Base-by-base conservation (phyloP, 2,797 vertebrate species). In the Eremophila alpestris region DNA sequence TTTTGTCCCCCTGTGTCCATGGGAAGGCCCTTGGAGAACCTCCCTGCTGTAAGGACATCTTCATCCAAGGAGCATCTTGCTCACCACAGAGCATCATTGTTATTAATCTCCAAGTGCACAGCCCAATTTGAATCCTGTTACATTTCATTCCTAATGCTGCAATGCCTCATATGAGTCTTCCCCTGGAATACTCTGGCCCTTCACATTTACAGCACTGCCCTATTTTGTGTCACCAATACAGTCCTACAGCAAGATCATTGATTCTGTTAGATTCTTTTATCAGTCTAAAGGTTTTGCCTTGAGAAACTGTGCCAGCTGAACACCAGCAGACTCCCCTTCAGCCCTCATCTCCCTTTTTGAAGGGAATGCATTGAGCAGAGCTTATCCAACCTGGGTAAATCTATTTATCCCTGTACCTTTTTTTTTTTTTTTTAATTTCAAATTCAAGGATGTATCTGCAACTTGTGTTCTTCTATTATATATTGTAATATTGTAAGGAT, bases 21-120 rank as follows among this genome's bases (percentile, higher is more conserved):
- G 30, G 70, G 40, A 91, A 83, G 87, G 87, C 71, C 56, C 38
- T 79, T 89, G 78, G 81, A 95, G 87, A 85, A 64, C 58, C 64
- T 89, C 11, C 0, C 9, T 87, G 56, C 60, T 68, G 6, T 64
- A 40, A 91, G 64, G 87, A 93, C 7, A 0, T 77, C 52, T 83
- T 78, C 40, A 64, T 74, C 38, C 5, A 7, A 85, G 75, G 27
- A 91, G 24, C 30, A 63, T 69, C 78, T 55, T 81, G 32, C 60
- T 90, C n/a, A 56, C n/a, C n/a, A 41, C 0, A 0, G 29, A 74
- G 38, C 36, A 38, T 54, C 3, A 1, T 19, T 87, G 14, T 71
- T 69, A 40, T 30, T 70, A 63, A 84, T 77, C 64, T 74, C n/a
- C 20, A 36, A 60, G 65, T 1, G 1, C 7, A n/a, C 13, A 40